A percentile compares a stretch with the other conserved stretches of the same genome.
phyloP scores from a whole-genome alignment of 2,888 invertebrate species.

The Microplitis manilae region DNA sequence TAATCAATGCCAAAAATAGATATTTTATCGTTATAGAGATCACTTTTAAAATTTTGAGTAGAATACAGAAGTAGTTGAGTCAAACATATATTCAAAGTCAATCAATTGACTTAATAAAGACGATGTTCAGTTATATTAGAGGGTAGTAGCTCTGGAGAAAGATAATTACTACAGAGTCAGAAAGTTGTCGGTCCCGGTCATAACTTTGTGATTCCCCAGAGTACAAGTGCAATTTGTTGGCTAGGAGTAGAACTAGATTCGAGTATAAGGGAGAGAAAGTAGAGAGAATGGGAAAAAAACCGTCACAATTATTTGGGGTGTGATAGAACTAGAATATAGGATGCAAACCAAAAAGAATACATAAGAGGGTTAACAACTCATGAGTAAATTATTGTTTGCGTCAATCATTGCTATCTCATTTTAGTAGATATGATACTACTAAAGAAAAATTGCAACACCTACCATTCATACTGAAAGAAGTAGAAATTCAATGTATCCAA shows the following conservation, averaged over 20 bases:
- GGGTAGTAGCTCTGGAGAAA: constrained; percentile 53
- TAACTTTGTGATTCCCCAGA: constrained; percentile 65
- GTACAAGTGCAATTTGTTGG: constrained; percentile 65
- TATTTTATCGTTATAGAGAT: no score
- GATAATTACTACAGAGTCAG: constrained; percentile 67
- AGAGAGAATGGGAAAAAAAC: constrained; percentile 15
- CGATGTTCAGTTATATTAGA: constrained; percentile 33
- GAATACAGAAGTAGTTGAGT: no score
- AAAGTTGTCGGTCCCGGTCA: constrained; percentile 66
- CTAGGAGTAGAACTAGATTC: constrained; percentile 40
- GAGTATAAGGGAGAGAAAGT: constrained; percentile 41
- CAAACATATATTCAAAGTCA: constrained; percentile 13
- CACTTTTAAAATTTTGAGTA: no score
- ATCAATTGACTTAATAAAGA: constrained; percentile 32
- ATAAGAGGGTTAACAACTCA: constrained; percentile 6
- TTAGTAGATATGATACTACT: not conserved
- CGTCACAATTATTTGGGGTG: constrained; percentile 25
- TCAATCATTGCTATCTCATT: not conserved
- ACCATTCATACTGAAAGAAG: not conserved
- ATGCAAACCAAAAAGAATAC: constrained; percentile 45
- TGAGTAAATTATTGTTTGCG: constrained; percentile 8
- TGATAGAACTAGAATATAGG: constrained; percentile 43
- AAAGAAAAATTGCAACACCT: not conserved
- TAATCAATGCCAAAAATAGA: no score
- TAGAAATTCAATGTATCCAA: not conserved